Evolutionary conservation across 2,797 vertebrate species (phyloP).

Genomic region (Eidolon dupreanum): DNA sequence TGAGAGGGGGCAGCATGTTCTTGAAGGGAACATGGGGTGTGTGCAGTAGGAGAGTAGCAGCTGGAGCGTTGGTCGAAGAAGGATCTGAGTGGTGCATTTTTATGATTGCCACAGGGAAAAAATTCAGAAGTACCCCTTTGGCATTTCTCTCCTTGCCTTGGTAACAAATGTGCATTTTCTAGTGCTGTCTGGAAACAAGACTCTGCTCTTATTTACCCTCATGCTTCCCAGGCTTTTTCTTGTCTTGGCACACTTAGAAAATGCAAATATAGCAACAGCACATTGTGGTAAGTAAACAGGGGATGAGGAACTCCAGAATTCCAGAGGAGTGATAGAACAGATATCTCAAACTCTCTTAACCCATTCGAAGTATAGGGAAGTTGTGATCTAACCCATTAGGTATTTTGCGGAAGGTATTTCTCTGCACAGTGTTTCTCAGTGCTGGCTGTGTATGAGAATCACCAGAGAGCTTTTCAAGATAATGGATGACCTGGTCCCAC

Average conservation of each 20-base stretch:
- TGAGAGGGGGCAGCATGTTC: not conserved
- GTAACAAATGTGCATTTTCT: not conserved
- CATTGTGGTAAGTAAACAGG: not conserved
- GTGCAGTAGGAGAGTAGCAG: not conserved
- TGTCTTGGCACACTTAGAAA: not conserved
- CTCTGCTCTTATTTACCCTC: not conserved
- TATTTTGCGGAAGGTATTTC: not conserved
- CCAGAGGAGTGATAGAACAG: not conserved
- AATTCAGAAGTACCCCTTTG: not conserved
- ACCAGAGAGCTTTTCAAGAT: not conserved
- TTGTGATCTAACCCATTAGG: not conserved
- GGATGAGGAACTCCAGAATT: not conserved
- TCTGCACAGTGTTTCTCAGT: not conserved
- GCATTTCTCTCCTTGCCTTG: not conserved
- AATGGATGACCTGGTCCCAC: not conserved
- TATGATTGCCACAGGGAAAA: not conserved
- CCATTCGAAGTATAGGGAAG: not conserved
- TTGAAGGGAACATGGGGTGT: accelerated
- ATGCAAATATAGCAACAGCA: not conserved
- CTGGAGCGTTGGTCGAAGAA: not conserved
- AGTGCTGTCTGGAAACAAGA: not conserved
- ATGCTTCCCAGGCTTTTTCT: not conserved
- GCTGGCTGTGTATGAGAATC: not conserved
- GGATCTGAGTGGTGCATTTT: not conserved
- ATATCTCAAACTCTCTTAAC: not conserved